These are phyloP conservation scores for Clavelina lepadiformis DNA, from an alignment of 23 tunicate genomes.

Conservation along the genomic window DNA sequence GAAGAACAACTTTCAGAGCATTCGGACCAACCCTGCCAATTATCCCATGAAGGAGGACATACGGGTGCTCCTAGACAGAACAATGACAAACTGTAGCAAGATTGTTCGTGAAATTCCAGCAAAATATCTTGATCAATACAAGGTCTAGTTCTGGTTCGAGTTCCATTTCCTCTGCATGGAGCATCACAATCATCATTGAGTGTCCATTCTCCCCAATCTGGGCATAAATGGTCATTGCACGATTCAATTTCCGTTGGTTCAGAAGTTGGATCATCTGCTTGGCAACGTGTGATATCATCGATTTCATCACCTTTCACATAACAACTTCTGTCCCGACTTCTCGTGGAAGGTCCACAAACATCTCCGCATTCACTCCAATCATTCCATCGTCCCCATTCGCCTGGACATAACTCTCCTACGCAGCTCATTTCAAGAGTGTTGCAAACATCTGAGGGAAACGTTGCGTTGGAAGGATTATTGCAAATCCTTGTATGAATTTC, in stretches of 20 bases:
- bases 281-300: conserved; percentile 2
- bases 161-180: conserved; percentile 3
- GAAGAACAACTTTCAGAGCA: conserved; percentile 21
- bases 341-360: conserved; percentile 12
- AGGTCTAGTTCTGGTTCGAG: not conserved
- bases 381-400: conserved; percentile 11
- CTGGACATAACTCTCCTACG: conserved; percentile 18
- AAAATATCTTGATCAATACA: conserved; percentile 6
- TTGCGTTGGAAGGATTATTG: conserved; percentile 9
- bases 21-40: conserved; percentile 10
- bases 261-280: not conserved
- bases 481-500: conserved; percentile 3
- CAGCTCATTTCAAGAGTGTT: too few species aligned
- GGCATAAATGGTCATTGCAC: conserved; percentile 20
- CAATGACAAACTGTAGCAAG: not conserved
- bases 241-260: not conserved
- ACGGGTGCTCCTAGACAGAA: conserved; percentile 12
- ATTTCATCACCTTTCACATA: conserved; percentile 7
- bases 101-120: not conserved
- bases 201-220: conserved; percentile 19
- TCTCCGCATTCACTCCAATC: conserved; percentile 8
- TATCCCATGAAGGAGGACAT: conserved; percentile 27
- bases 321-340: conserved; percentile 16
- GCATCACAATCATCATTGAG: conserved; percentile 16
- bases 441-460: too few species aligned